Conservation (phyloP, 2,888 invertebrate genomes). For the Morpho deidamia region DNA sequence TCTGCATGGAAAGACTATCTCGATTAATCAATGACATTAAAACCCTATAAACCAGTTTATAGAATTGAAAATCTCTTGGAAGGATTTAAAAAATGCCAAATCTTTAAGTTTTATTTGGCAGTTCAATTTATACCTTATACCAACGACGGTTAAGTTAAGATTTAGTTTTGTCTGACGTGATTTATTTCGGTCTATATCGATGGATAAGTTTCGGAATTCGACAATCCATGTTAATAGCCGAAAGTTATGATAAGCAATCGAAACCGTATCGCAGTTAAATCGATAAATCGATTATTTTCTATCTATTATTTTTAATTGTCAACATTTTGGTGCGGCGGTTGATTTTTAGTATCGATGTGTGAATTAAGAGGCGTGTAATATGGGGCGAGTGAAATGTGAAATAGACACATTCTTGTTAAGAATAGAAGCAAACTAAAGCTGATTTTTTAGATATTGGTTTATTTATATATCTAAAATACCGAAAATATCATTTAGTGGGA, state of each 20-base stretch:
- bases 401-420: background rate
- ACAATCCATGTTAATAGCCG: slow-evolving; percentile 48
- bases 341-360: slow-evolving; percentile 1
- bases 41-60: background rate
- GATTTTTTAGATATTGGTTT: too few species aligned
- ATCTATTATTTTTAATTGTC: slow-evolving; percentile 31
- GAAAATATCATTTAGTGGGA: too few species aligned
- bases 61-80: slow-evolving; percentile 7
- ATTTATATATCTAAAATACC: too few species aligned
- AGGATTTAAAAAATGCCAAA: too few species aligned
- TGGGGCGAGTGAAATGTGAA: background rate
- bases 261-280: slow-evolving; percentile 47
- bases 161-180: background rate
- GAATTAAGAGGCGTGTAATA: background rate
- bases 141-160: background rate
- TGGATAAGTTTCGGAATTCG: slow-evolving; percentile 22
- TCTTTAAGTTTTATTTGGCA: background rate
- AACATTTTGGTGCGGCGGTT: slow-evolving; percentile 13
- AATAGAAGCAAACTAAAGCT: background rate
- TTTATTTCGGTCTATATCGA: slow-evolving; percentile 1
- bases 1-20: slow-evolving; percentile 12
- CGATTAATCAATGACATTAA: background rate
- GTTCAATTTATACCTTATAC: background rate
- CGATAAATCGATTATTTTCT: slow-evolving; percentile 28
- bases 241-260: slow-evolving; percentile 47